Percentiles rank a stretch among this genome's conserved stretches.
Conservation (phyloP, 2,113 vertebrate genomes). For the Ascaphus truei region DNA sequence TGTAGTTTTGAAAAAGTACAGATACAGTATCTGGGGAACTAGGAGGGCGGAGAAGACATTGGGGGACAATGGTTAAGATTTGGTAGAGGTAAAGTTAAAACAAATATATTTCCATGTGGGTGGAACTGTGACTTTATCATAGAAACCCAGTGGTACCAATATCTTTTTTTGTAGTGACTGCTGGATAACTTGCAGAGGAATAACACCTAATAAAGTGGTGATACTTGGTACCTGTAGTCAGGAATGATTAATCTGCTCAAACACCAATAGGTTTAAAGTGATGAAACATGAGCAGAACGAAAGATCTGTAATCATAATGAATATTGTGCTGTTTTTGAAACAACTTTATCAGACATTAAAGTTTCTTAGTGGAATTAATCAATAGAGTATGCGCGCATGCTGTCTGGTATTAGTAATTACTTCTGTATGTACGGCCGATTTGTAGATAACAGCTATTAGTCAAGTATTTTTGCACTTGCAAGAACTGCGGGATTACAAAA, state of each 20-base stretch:
- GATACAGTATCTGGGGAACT: no score
- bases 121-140: no score
- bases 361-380: slow-evolving; percentile 22
- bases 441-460: slow-evolving; percentile 22
- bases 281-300: not conserved
- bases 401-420: slow-evolving; percentile 27
- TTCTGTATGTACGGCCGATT: slow-evolving; percentile 17
- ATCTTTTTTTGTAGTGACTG: no score
- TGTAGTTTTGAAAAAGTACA: no score
- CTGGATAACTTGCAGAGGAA: not conserved
- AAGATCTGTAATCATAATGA: slow-evolving; percentile 6
- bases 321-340: slow-evolving; percentile 15
- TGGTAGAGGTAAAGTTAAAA: no score
- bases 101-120: no score
- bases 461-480: slow-evolving; percentile 12
- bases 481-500: no score
- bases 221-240: slow-evolving; percentile 6
- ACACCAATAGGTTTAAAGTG: slow-evolving; percentile 16
- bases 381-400: not conserved
- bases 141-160: no score
- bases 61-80: no score
- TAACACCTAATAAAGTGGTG: slow-evolving; percentile 14
- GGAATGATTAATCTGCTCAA: slow-evolving; percentile 5
- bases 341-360: slow-evolving; percentile 6
- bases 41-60: no score